Percentiles rank a stretch among this genome's conserved stretches.
phyloP scores from a whole-genome alignment of 2,113 vertebrate genomes.

The Eublepharis macularius region DNA sequence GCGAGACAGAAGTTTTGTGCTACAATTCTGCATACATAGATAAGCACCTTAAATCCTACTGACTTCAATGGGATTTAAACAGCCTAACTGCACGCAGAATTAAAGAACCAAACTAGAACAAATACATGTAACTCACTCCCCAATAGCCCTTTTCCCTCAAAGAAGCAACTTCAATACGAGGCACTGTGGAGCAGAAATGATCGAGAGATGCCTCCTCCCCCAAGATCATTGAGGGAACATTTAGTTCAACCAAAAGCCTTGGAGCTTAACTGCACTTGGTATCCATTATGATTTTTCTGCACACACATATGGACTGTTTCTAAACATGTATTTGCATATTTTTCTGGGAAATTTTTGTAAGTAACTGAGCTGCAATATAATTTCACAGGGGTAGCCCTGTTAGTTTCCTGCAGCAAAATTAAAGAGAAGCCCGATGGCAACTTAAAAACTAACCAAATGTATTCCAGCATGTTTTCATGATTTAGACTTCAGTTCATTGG shows the following conservation, averaged over 20 bases:
- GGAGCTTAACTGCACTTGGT: neutral
- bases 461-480: no score
- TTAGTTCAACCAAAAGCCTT: neutral
- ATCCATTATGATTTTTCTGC: neutral
- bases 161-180: rapidly evolving
- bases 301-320: neutral
- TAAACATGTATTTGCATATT: neutral
- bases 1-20: neutral
- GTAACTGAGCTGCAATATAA: no score
- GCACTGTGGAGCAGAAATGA: rapidly evolving
- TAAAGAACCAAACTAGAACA: neutral
- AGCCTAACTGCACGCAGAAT: neutral
- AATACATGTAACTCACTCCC: neutral
- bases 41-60: neutral
- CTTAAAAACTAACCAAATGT: no score
- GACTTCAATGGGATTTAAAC: neutral
- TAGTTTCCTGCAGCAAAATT: no score
- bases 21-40: neutral
- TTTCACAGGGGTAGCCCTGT: no score
- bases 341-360: neutral
- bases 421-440: no score
- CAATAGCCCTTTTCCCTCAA: neutral
- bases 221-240: neutral
- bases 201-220: no score
- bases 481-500: no score